Conservation (phyloP, 2,797 vertebrate genomes). For the Protonibea diacanthus region DNA sequence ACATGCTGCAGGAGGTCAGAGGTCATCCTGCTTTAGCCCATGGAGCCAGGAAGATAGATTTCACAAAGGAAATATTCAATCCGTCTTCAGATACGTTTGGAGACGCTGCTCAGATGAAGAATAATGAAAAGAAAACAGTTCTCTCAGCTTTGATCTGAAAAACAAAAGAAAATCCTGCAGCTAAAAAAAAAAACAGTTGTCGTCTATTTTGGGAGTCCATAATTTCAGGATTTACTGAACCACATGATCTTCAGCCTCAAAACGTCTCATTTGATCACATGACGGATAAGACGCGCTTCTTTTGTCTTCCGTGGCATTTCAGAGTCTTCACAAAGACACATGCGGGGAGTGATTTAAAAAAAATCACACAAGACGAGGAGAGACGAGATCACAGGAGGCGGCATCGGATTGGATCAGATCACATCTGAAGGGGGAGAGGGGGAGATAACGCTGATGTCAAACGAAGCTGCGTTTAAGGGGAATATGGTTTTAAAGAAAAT, state of each 20-base stretch:
- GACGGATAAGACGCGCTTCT: not conserved
- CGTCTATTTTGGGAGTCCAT: constrained; percentile 40
- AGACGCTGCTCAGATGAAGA: not conserved
- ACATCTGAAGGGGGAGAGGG: constrained; percentile 28
- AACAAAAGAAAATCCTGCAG: constrained; percentile 28
- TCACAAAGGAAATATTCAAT: not conserved
- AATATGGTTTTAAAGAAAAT: constrained; percentile 47
- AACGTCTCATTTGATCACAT: constrained; percentile 35
- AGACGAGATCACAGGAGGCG: constrained; percentile 49
- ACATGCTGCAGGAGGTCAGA: constrained; percentile 4
- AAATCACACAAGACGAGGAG: constrained; percentile 19
- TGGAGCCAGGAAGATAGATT: not conserved
- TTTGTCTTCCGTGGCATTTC: constrained; percentile 1
- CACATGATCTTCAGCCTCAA: constrained; percentile 47
- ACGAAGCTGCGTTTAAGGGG: constrained; percentile 27
- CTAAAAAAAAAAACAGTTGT: constrained; percentile 20
- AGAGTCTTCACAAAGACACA: constrained; percentile 35
- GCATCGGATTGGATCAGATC: constrained; percentile 62
- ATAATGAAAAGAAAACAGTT: constrained; percentile 27
- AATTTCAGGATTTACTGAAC: constrained; percentile 31
- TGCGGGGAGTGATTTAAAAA: constrained; percentile 23
- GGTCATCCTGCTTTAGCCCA: constrained; percentile 11
- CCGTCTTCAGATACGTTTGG: not conserved
- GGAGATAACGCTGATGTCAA: constrained; percentile 37
- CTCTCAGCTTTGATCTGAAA: constrained; percentile 12